Base-by-base conservation (phyloP, 2,888 invertebrate species). In the Erebia palarica region DNA sequence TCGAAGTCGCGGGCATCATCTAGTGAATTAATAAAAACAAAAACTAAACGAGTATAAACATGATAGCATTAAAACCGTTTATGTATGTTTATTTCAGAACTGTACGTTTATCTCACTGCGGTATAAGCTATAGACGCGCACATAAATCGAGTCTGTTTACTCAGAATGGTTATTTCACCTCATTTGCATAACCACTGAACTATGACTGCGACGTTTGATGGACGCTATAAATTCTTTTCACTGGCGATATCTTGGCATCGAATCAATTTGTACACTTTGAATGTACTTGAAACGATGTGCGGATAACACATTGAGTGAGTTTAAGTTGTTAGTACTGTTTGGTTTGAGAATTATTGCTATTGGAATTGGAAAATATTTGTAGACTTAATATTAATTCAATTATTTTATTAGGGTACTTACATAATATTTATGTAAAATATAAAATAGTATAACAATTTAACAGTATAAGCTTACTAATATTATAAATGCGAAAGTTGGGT, bases 211-310 rank as follows among this genome's bases (percentile, higher is more conserved):
- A 64, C 69, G 58, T 61, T 49, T 69, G 72, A 72, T 69, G 66
- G 69, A 66, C 57, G 51, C 69, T 36, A 69, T 69, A 69, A 66
- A 72, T 69, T 61, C 61, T 66, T 66, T 58, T 10, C 57, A 51
- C 68, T 53, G 63, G 63, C 63, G 51, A 65, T 72, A 69, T 72
- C 72, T 69, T 53, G 9, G 58, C 72, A 72, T 72, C 69, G 44
- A 47, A 69, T 72, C 66, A 72, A 72, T 72, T 72, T 72, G 72
- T 72, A 55, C 53, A 67, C 18, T 47, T 72, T 63, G 64, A 69
- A 49, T 57, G 21, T 51, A 63, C 61, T 47, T 3, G 14, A 1
- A 13, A 18, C 47, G 13, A 55, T 55, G 55, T 18, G 55, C 16
- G 16, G 55, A 18, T 10, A 53, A 55, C 55, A 55, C 55, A 55